Base-by-base conservation (phyloP, 1,140 invertebrate genomes). In the Globodera rostochiensis region DNA sequence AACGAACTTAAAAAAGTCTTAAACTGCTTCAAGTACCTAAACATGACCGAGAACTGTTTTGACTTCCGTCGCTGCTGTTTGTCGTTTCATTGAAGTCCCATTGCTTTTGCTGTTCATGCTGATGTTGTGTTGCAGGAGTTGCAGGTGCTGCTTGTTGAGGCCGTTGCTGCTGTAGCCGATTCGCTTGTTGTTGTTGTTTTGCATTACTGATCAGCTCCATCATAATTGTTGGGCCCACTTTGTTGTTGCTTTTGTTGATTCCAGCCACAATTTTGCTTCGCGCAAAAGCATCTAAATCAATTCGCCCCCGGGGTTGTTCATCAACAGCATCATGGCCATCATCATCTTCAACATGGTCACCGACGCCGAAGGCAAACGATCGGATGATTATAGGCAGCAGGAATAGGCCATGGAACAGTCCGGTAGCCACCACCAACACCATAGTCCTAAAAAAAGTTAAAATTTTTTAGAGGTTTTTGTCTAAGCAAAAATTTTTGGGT, bases 381-480 rank as follows among this genome's bases (percentile, higher is more conserved):
- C 88, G 81, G 64, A 90, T 84, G 25, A 89, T 88, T 13, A 89
- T 88, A 19, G 88, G 88, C n/a, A 89, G 83, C 67, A 89, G 82
- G 64, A 89, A 84, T 11, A 89, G 70, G 5, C 88, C 88, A 67
- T 89, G 88, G 84, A 89, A 89, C 15, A 89, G 84, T 6, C 88
- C 88, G 9, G 88, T 90, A 19, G 70, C 86, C 9, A 89, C 88
- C 21, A 89, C 88, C 11, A 89, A 82, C n/a, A 89, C 82, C 60
- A 70, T 80, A 4, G 88, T 89, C n/a, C 88, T 78, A 19, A 2
- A 53, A 53, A 53, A 53, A 53, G 15, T 11, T 49, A 6, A 50
- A 15, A 74, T 74, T 25, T 74, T 74, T 45, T 0, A 8, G 13
- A 4, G 9, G 60, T 0, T n/a, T n/a, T 73, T 47, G 15, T 19